These are phyloP conservation scores for Caenorhabditis becei DNA, from an alignment of 2,888 invertebrate genomes.

Conservation along the genomic window DNA sequence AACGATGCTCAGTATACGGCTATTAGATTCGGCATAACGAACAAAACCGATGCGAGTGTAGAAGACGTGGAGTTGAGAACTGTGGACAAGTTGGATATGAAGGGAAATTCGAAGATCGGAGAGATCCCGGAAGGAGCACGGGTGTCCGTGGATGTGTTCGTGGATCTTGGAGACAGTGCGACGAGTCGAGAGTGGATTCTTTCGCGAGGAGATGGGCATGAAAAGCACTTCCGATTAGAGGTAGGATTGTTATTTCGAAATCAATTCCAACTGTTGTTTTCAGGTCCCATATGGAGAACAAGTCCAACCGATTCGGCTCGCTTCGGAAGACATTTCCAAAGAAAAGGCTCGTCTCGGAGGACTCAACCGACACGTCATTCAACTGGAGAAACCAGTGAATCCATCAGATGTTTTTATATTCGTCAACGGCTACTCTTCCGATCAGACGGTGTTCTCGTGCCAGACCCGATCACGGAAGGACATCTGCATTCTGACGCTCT, in stretches of 20 bases:
- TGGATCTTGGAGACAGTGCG: slow-evolving; percentile 63
- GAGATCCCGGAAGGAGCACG: slow-evolving; percentile 34
- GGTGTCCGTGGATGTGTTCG: slow-evolving; percentile 37
- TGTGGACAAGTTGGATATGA: slow-evolving; percentile 49
- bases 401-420: slow-evolving; percentile 17
- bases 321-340: slow-evolving; percentile 58
- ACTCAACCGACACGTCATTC: slow-evolving; percentile 65
- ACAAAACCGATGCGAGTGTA: slow-evolving; percentile 48
- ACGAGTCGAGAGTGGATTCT: slow-evolving; percentile 63
- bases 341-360: slow-evolving; percentile 65
- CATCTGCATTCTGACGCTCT: slow-evolving; percentile 57
- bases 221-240: slow-evolving; percentile 61
- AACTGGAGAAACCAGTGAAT: slow-evolving; percentile 35
- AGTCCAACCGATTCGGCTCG: slow-evolving; percentile 68
- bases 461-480: slow-evolving; percentile 72
- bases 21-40: slow-evolving; percentile 54
- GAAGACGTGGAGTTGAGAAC: slow-evolving; percentile 49
- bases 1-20: slow-evolving; percentile 67
- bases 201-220: slow-evolving; percentile 40
- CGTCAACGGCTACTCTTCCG: slow-evolving; percentile 50
- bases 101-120: slow-evolving; percentile 48
- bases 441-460: slow-evolving; percentile 51
- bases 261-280: background rate
- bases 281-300: slow-evolving; percentile 72
- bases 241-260: slow-evolving; percentile 21